These are phyloP conservation scores for Cyprinus carpio DNA, from an alignment of 2,113 vertebrate species.

Conservation along the genomic window DNA sequence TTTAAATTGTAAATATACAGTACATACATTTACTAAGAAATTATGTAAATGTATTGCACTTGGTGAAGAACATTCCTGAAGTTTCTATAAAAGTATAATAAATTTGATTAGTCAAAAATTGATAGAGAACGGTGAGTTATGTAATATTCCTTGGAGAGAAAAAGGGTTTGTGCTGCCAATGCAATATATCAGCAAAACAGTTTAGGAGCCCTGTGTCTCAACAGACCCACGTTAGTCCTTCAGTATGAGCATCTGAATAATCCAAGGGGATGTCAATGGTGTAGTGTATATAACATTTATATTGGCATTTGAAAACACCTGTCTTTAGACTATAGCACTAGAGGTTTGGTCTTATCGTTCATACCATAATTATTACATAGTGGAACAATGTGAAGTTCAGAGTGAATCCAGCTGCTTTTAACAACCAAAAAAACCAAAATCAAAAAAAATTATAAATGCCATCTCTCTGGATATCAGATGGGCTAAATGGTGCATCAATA, in stretches of 20 bases:
- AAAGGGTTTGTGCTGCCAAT: neutral
- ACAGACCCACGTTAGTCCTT: conserved; percentile 23
- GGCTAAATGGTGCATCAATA: neutral
- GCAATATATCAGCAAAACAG: conserved; percentile 24
- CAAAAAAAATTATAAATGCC: neutral
- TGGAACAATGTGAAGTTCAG: neutral
- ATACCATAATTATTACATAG: conserved; percentile 30
- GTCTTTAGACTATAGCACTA: conserved; percentile 31
- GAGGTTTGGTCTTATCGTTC: neutral
- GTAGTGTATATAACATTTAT: neutral
- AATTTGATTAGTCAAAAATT: neutral
- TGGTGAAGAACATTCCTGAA: neutral
- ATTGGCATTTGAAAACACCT: conserved; percentile 23
- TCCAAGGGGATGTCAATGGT: conserved; percentile 8
- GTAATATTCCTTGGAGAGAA: conserved; percentile 5
- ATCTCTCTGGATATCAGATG: conserved; percentile 2
- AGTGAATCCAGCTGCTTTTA: conserved; percentile 12
- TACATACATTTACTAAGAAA: neutral
- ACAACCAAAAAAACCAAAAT: neutral
- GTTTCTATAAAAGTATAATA: neutral
- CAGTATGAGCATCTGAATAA: conserved; percentile 25
- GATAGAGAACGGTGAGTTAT: neutral
- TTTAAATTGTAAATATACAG: neutral
- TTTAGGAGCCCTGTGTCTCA: neutral
- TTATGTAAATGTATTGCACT: neutral